A percentile compares a stretch with the other conserved stretches of the same genome.
Evolutionary conservation across 2,888 invertebrate genomes (phyloP).

Genomic region (Aradus depressus): DNA sequence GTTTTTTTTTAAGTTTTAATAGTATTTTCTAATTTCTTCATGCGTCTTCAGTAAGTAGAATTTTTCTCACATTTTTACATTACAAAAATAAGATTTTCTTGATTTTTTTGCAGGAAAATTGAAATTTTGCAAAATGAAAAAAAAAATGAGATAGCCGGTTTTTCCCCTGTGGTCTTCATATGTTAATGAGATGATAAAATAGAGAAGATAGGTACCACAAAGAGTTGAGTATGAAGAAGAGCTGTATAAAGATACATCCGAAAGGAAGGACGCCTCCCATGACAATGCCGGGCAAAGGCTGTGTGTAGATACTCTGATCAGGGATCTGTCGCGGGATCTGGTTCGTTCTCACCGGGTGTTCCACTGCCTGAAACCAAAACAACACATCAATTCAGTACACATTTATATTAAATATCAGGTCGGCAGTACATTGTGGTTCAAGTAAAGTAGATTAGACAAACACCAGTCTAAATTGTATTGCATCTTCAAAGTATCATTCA

Average conservation of each 20-base stretch:
- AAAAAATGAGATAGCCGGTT: too few relatives aligned
- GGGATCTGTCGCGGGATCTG: slow-evolving; percentile 98
- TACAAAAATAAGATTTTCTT: too few relatives aligned
- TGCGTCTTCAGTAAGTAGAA: too few relatives aligned
- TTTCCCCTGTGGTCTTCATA: too few relatives aligned
- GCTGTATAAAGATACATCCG: slow-evolving; percentile 95
- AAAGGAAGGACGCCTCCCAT: slow-evolving; percentile 99
- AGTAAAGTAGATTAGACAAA: neutral
- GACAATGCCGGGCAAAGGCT: slow-evolving; percentile 84
- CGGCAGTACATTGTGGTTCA: neutral
- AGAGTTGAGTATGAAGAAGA: slow-evolving; percentile 97
- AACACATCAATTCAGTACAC: neutral
- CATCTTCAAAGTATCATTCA: too few relatives aligned
- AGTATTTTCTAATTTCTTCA: too few relatives aligned
- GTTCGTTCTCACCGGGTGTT: slow-evolving; percentile 96
- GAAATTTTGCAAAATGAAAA: too few relatives aligned
- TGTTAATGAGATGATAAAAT: too few relatives aligned
- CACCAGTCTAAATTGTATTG: neutral
- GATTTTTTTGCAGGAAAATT: too few relatives aligned
- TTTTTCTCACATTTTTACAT: too few relatives aligned
- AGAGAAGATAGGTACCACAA: slow-evolving; percentile 83
- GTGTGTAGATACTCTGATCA: slow-evolving; percentile 96
- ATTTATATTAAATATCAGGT: slow-evolving; percentile 3
- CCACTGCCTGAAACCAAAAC: slow-evolving; percentile 64
- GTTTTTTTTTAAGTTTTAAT: too few relatives aligned